Evolutionary conservation across 2,797 vertebrate genomes (phyloP).

Genomic region (Gymnodraco acuticeps): DNA sequence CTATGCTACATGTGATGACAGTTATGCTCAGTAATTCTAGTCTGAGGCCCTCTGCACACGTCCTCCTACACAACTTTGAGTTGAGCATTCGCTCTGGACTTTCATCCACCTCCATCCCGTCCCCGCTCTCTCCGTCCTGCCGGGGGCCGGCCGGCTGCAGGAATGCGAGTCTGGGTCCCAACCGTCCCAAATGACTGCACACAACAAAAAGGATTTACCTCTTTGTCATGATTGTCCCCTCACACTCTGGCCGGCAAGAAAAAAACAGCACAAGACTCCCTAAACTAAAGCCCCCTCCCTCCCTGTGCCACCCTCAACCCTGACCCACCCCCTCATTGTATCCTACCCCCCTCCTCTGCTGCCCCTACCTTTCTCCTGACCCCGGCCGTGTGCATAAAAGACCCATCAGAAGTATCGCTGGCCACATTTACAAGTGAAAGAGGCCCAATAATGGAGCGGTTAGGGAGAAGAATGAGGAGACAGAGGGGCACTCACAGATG

Average conservation of each 20-base stretch:
- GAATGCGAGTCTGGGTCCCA: conserved; percentile 66
- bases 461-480: conserved; percentile 84
- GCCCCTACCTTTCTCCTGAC: conserved; percentile 76
- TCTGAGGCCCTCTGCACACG: background rate
- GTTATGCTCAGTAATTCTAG: background rate
- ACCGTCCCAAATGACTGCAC: conserved; percentile 84
- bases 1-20: background rate
- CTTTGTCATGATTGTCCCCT: conserved; percentile 78
- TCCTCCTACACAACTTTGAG: background rate
- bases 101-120: background rate
- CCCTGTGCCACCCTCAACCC: conserved; percentile 56
- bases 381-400: conserved; percentile 82
- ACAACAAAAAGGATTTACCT: conserved; percentile 84
- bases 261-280: conserved; percentile 67
- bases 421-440: conserved; percentile 88
- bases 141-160: conserved; percentile 39
- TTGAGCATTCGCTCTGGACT: background rate
- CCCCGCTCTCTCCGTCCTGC: conserved; percentile 8
- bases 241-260: conserved; percentile 66
- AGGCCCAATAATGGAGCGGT: conserved; percentile 85
- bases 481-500: conserved; percentile 87
- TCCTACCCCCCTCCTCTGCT: conserved; percentile 30
- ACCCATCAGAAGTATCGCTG: conserved; percentile 85
- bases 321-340: conserved; percentile 60
- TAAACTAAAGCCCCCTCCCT: conserved; percentile 31